Evolutionary conservation across 2,113 vertebrate species (phyloP), one percentile per base, ranked within the genome.

Genomic region (Odocoileus hemionus): DNA sequence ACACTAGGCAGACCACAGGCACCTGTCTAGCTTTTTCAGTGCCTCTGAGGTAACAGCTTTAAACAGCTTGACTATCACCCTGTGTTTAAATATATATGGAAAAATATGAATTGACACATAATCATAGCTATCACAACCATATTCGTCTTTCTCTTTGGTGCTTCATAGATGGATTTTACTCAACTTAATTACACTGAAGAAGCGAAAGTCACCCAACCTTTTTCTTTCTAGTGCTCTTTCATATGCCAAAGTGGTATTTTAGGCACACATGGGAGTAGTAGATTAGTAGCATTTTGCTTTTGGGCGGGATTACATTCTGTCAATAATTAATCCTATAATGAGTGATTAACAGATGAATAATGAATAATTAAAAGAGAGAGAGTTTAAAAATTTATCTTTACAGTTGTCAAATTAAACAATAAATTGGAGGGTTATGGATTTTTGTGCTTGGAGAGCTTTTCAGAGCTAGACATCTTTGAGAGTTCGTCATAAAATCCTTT

Each of bases 301-400:
- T 7, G 16, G 91, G 67, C 54, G 60, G 50, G 67, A 74, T 61
- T 92, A 80, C 95, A 15, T 93, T 93, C 26, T 98, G 47, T 93
- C 89, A 97, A 58, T 98, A 97, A 95, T 96, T 96, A 55, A 97
- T 94, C 36, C 9, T 85, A 30, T 80, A 84, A 93, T 95, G 36
- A 96, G 93, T 97, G 97, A 98, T 96, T 94, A 97, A 96, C 25
- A 96, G 26, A 84, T 92, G 64, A 28, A 52, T 96, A 60, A 93
- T 97, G 84, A 97, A 97, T 85, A 93, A 84, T 70, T 70, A 57
- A 85, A 96, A 96, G 94, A 91, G 84, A 91, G 84, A 97, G 25
- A 83, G 33, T 52, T 86, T 94, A 96, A 97, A 89, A 52, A 90
- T 57, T 82, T 61, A 85, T 86, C 45, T 98, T 93, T 86, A 70